Evolutionary conservation across 2,113 vertebrate genomes (phyloP).

Genomic region (Butastur rufipennis): DNA sequence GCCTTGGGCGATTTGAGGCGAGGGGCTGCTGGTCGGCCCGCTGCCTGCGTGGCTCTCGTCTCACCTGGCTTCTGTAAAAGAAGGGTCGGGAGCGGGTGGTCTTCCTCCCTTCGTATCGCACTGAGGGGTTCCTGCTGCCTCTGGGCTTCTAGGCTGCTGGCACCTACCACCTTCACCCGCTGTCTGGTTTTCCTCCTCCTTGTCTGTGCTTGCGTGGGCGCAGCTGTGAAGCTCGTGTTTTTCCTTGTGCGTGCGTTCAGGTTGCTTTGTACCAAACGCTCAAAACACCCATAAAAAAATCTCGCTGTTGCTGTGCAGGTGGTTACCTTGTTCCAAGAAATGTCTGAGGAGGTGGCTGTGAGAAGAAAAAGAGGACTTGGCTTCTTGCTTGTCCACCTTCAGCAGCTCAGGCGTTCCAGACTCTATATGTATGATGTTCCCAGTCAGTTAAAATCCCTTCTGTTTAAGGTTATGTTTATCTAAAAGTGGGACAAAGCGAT

Average conservation of each 20-base stretch:
- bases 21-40: too few relatives aligned
- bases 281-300: not conserved
- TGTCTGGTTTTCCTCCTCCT: accelerated
- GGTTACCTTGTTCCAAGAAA: not conserved
- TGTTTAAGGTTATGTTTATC: not conserved
- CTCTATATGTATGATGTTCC: not conserved
- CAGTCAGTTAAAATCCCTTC: not conserved
- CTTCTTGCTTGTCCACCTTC: not conserved
- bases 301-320: accelerated
- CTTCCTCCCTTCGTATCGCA: accelerated
- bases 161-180: accelerated
- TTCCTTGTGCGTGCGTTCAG: accelerated
- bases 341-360: not conserved
- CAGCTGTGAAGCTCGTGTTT: not conserved
- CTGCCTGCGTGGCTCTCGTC: accelerated
- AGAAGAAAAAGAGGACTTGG: not conserved
- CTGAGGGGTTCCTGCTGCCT: not conserved
- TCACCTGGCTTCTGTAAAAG: not conserved
- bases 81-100: accelerated
- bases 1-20: accelerated
- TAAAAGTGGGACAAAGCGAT: not conserved
- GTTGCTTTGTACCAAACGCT: not conserved
- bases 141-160: not conserved
- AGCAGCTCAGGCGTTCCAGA: not conserved
- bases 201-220: accelerated